Evolutionary conservation across 2,113 vertebrate species (phyloP).

Genomic region (Trachemys scripta): DNA sequence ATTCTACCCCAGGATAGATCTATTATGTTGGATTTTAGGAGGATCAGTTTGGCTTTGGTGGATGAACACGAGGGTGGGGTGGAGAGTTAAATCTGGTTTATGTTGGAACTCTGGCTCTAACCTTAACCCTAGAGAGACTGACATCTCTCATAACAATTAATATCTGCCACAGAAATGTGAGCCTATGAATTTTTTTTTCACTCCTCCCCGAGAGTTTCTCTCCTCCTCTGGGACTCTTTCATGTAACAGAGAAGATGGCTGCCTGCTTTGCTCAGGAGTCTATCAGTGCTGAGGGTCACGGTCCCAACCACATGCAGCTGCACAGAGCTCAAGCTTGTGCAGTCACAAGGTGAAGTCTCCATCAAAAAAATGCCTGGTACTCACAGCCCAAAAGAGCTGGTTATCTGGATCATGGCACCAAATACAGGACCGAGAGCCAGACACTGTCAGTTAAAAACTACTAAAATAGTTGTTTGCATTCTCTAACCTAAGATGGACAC

Average conservation of each 20-base stretch:
- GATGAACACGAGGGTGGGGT: conserved; percentile 23
- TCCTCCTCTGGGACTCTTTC: neutral
- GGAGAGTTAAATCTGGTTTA: conserved; percentile 16
- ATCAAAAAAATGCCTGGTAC: neutral
- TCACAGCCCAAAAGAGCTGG: neutral
- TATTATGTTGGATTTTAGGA: conserved; percentile 8
- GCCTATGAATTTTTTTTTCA: fast-evolving
- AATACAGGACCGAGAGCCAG: neutral
- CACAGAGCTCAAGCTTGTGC: neutral
- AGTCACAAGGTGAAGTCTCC: conserved; percentile 33
- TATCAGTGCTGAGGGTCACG: neutral
- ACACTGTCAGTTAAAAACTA: neutral
- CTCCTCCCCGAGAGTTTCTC: neutral
- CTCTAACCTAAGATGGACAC: neutral
- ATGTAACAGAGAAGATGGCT: neutral
- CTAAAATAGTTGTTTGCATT: neutral
- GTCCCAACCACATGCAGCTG: conserved; percentile 20
- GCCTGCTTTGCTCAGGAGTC: too few species aligned
- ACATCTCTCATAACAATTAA: neutral
- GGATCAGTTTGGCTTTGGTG: neutral
- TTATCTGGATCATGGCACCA: neutral
- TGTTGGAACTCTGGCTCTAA: neutral
- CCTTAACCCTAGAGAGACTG: neutral
- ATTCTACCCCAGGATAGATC: conserved; percentile 10
- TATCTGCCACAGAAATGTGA: conserved; percentile 2